Conservation (phyloP, 1,140 invertebrate species). For the Brachionus rotundiformis region DNA sequence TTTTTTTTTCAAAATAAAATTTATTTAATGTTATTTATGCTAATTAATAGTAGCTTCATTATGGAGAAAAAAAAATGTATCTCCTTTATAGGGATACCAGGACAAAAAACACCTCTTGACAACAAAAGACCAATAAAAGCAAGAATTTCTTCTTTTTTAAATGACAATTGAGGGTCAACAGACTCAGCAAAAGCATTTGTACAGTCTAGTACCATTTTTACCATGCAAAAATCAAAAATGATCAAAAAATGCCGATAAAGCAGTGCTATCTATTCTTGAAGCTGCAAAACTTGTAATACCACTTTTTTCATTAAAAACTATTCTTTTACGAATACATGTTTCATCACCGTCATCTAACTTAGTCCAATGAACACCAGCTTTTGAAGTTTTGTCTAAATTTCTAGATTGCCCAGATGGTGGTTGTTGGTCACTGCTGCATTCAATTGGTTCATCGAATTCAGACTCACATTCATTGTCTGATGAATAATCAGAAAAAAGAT, state of each 20-base stretch:
- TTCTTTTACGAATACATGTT: not conserved
- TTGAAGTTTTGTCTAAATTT: not conserved
- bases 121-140: not conserved
- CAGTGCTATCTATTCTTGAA: not conserved
- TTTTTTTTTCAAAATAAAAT: not conserved
- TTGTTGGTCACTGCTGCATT: not conserved
- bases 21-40: not conserved
- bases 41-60: not conserved
- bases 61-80: not conserved
- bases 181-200: not conserved
- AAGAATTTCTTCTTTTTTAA: not conserved
- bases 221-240: not conserved
- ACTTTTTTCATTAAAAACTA: slow-evolving; percentile 1
- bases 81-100: not conserved
- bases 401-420: not conserved
- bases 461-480: too few relatives aligned
- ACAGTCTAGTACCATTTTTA: not conserved
- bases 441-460: not conserved
- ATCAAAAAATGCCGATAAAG: not conserved
- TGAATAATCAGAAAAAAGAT: not conserved
- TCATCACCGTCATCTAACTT: not conserved
- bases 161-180: not conserved
- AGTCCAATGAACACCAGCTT: slow-evolving; percentile 9
- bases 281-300: not conserved
- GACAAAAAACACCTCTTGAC: not conserved